Percentiles rank a stretch among this genome's conserved stretches.
These are phyloP conservation scores for Stegodyphus dumicola DNA, from an alignment of 1,140 invertebrate genomes.

Conservation along the genomic window DNA sequence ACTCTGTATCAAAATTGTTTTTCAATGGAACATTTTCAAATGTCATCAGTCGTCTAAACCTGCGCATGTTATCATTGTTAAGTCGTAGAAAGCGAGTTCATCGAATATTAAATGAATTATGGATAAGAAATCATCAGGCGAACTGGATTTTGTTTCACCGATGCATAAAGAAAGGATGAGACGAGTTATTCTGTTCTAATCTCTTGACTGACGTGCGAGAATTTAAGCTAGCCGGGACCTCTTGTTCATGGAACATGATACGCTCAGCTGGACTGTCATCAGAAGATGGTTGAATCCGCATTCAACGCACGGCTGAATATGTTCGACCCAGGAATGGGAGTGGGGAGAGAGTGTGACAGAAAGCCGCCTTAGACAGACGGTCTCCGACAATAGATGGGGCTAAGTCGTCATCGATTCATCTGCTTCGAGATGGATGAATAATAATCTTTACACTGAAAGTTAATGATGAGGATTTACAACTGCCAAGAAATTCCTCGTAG, in stretches of 20 bases:
- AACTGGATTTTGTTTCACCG: too few relatives aligned
- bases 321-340: constrained; percentile 2
- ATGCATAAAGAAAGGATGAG: neutral
- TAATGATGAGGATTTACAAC: too few relatives aligned
- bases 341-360: neutral
- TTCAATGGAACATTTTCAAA: too few relatives aligned
- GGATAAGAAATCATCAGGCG: too few relatives aligned
- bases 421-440: neutral
- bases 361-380: constrained; percentile 32
- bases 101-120: too few relatives aligned
- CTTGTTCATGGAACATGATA: constrained; percentile 26
- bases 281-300: neutral
- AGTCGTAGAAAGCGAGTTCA: too few relatives aligned
- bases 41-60: too few relatives aligned
- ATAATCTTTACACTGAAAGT: too few relatives aligned
- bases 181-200: neutral
- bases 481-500: too few relatives aligned
- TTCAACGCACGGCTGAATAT: constrained; percentile 23
- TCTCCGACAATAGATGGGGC: constrained; percentile 25
- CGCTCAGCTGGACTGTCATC: constrained; percentile 44
- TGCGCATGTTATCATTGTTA: too few relatives aligned
- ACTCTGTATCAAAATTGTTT: too few relatives aligned
- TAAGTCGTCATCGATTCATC: constrained; percentile 32
- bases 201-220: constrained; percentile 22
- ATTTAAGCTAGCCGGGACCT: constrained; percentile 27